Evolutionary conservation across 2,113 vertebrate species (phyloP).

Genomic region (Microtus richardsoni): DNA sequence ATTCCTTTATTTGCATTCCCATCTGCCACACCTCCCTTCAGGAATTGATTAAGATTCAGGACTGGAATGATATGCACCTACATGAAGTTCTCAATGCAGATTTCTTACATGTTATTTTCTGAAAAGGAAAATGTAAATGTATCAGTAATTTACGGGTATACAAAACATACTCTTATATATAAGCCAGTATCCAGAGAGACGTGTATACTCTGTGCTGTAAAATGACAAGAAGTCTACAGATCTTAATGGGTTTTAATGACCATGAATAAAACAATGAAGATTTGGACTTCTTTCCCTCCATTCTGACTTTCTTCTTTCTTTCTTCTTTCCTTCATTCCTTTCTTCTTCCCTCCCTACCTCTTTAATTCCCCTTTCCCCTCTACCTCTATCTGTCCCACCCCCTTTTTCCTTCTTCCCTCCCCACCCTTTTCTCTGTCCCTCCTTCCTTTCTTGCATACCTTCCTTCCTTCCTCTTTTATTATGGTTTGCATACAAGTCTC

Average conservation of each 20-base stretch:
- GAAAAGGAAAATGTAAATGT: not conserved
- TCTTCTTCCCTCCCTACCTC: not conserved
- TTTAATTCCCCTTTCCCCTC: not conserved
- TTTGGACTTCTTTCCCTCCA: not conserved
- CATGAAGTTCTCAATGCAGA: not conserved
- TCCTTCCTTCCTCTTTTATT: not conserved
- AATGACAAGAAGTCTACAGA: not conserved
- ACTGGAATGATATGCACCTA: not conserved
- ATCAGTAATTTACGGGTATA: not conserved
- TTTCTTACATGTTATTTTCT: not conserved
- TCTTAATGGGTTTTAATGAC: not conserved
- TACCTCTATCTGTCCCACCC: not conserved
- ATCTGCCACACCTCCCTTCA: too few species aligned
- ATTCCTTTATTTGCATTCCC: too few species aligned
- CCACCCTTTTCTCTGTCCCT: not conserved
- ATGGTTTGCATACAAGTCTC: not conserved
- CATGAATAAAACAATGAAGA: not conserved
- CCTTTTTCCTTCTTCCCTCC: not conserved
- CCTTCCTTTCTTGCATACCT: not conserved
- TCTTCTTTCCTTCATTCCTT: not conserved
- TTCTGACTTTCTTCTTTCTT: not conserved
- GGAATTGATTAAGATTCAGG: not conserved
- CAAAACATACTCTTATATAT: not conserved
- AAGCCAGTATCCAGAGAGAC: not conserved
- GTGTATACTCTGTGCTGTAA: not conserved